A percentile compares a stretch with the other conserved stretches of the same genome.
phyloP scores from a whole-genome alignment of 2,888 invertebrate species.

The Mimas tiliae region DNA sequence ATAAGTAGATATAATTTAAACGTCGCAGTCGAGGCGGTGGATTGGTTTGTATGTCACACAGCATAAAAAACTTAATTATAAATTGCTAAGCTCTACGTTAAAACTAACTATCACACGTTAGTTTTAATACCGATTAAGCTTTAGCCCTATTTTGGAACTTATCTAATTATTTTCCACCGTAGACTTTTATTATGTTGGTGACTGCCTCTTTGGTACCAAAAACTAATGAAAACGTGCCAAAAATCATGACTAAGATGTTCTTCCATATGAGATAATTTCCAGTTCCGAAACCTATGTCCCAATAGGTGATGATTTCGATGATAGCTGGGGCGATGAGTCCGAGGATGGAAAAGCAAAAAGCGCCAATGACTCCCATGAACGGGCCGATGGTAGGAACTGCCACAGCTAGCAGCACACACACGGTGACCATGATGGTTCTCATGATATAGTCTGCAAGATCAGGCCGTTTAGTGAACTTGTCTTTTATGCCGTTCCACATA shows the following conservation, averaged over 20 bases:
- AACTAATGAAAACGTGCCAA: slow-evolving; percentile 91
- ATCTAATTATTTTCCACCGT: slow-evolving; percentile 34
- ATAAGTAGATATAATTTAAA: not conserved
- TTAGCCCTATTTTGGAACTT: slow-evolving; percentile 30
- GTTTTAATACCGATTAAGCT: slow-evolving; percentile 39
- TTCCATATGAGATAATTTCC: slow-evolving; percentile 91
- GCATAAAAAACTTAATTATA: slow-evolving; percentile 28
- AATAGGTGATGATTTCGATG: slow-evolving; percentile 93
- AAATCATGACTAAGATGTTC: slow-evolving; percentile 89
- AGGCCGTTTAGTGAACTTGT: slow-evolving; percentile 88
- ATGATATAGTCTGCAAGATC: slow-evolving; percentile 90
- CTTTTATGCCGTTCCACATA: slow-evolving; percentile 93
- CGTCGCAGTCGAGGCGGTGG: not conserved
- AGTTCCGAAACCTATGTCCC: slow-evolving; percentile 92
- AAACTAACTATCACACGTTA: slow-evolving; percentile 41
- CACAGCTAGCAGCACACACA: slow-evolving; percentile 91
- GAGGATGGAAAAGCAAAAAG: slow-evolving; percentile 95
- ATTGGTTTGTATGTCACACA: slow-evolving; percentile 27
- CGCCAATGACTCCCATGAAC: slow-evolving; percentile 96
- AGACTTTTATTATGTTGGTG: slow-evolving; percentile 51
- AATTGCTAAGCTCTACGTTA: slow-evolving; percentile 37
- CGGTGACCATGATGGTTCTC: slow-evolving; percentile 87
- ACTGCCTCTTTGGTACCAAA: slow-evolving; percentile 87
- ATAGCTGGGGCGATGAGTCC: slow-evolving; percentile 94
- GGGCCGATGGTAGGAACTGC: slow-evolving; percentile 95